Base-by-base conservation (phyloP, 1,140 invertebrate genomes). In the Paraescarpia echinospica region DNA sequence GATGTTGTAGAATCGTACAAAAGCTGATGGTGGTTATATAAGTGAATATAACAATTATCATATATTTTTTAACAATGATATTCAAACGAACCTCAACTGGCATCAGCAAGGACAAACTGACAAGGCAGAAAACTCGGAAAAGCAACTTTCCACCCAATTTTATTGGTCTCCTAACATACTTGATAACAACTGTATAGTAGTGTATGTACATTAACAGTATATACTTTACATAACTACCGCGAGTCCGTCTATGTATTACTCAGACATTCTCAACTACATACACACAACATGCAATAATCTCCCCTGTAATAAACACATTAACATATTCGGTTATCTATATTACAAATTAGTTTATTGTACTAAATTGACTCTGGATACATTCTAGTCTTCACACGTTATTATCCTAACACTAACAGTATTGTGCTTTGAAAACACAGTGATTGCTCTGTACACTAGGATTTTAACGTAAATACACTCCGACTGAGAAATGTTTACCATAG, bases 161-260 rank as follows among this genome's bases (percentile, higher is more conserved):
- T 77, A 77, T 77, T 77, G 59, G 59, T 77, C 59, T 27, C 59
- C 59, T 77, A 77, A 77, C 59, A 77, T 77, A 77, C 59, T 77
- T 18, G 59, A 77, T 77, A 77, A 77, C 59, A 77, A 77, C 9
- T 77, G 14, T 77, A 51, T 51, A 77, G 22, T 77, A 77, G 8
- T 4, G 2, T 77, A 77, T 77, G 59, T 77, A 77, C 59, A 77
- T 77, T 27, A 77, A 77, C 59, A 77, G 59, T 77, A 77, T 77
- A 77, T 31, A 77, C 48, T 77, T 77, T 2, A 77, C 59, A 77
- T 12, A 77, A 27, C 59, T 77, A 77, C 22, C 22, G 14, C 22
- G 59, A 77, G 59, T 77, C 22, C 22, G 59, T 77, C 59, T 77
- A 77, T 77, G 27, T 18, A 77, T 77, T 77, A 4, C 4, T 41